Conservation (phyloP, 2,797 vertebrate genomes). For the Gymnoscopelus braueri region DNA sequence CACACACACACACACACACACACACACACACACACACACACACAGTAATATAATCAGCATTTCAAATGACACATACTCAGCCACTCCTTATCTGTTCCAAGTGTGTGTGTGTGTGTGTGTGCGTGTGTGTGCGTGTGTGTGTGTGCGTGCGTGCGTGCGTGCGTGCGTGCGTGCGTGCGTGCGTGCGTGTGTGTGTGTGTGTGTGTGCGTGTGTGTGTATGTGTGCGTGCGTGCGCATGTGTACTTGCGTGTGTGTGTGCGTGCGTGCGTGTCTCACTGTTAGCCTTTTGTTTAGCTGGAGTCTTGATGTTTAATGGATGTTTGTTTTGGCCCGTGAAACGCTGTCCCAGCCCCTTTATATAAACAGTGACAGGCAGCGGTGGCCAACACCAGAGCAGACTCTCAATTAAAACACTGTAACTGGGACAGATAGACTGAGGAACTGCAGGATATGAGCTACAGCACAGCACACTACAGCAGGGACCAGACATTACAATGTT, state of each 20-base stretch:
- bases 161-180: constrained; percentile 56
- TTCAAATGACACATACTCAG: constrained; percentile 59
- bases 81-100: constrained; percentile 63
- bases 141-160: constrained; percentile 60
- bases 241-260: constrained; percentile 55
- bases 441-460: constrained; percentile 43
- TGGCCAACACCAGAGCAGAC: constrained; percentile 70
- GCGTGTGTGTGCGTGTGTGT: constrained; percentile 56
- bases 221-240: constrained; percentile 56
- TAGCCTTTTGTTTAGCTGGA: constrained; percentile 73
- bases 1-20: background rate
- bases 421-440: constrained; percentile 63
- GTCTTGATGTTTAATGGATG: constrained; percentile 78
- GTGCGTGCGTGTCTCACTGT: constrained; percentile 62
- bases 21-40: constrained; percentile 23
- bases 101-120: constrained; percentile 54
- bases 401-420: constrained; percentile 76
- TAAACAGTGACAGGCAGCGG: constrained; percentile 75
- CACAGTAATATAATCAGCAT: constrained; percentile 55
- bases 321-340: constrained; percentile 74
- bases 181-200: constrained; percentile 56
- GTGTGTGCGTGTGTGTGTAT: constrained; percentile 57
- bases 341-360: constrained; percentile 75
- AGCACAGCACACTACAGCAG: background rate
- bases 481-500: too few relatives aligned